phyloP scores from a whole-genome alignment of 2,888 invertebrate species.

The Latheticus oryzae region DNA sequence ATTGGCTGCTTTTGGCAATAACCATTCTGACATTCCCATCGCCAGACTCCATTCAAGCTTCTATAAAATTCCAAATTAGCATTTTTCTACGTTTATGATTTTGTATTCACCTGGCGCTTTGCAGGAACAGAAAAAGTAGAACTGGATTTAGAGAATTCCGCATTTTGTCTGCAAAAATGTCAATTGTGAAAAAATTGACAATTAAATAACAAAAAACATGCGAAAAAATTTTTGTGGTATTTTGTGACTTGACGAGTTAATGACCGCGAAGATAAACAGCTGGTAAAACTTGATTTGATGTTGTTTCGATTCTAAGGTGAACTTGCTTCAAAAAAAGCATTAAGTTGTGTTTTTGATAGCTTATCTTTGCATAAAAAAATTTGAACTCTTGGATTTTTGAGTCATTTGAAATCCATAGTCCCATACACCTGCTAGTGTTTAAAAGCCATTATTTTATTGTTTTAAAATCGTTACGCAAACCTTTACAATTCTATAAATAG shows the following conservation, averaged over 20 bases:
- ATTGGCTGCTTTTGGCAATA: constrained; percentile 67
- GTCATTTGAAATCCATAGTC: too few relatives aligned
- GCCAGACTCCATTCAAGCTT: constrained; percentile 63
- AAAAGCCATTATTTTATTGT: too few relatives aligned
- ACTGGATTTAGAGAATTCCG: constrained; percentile 4
- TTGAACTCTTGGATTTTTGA: too few relatives aligned
- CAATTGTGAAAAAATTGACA: too few relatives aligned
- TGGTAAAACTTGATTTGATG: constrained; percentile 1
- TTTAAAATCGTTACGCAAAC: too few relatives aligned
- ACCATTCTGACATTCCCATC: constrained; percentile 70
- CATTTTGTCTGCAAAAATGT: constrained; percentile 17
- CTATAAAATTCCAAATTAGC: constrained; percentile 36
- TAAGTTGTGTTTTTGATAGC: too few relatives aligned
- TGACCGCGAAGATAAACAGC: constrained; percentile 5
- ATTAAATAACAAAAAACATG: too few relatives aligned
- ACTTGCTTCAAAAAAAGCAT: constrained; percentile 5
- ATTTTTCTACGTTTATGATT: background rate
- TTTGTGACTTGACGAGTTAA: constrained; percentile 4
- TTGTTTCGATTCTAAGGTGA: background rate
- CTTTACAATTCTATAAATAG: too few relatives aligned
- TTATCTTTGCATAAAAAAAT: too few relatives aligned
- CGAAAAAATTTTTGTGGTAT: too few relatives aligned
- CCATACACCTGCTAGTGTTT: too few relatives aligned
- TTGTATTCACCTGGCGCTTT: constrained; percentile 78
- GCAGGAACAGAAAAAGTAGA: constrained; percentile 76